Evolutionary conservation across 2,888 invertebrate genomes (phyloP).

Genomic region (Dugesia japonica): DNA sequence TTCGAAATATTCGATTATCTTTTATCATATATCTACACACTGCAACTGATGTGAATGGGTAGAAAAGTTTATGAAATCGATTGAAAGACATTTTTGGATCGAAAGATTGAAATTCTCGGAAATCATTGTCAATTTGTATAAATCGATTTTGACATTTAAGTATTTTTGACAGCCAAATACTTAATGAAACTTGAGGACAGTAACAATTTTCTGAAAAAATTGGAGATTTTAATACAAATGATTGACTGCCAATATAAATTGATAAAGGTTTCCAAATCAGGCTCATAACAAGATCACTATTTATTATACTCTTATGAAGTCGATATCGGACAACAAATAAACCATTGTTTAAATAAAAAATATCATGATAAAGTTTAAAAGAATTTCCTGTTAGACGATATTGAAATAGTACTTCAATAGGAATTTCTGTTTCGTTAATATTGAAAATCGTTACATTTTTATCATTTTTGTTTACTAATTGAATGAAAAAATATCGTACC

Average conservation of each 20-base stretch:
- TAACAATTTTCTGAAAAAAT: conserved; percentile 67
- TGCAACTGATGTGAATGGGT: conserved; percentile 60
- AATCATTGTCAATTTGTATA: conserved; percentile 59
- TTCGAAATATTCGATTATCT: conserved; percentile 53
- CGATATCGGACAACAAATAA: conserved; percentile 68
- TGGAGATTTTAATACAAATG: conserved; percentile 51
- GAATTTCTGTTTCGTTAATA: not conserved
- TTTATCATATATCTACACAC: conserved; percentile 75
- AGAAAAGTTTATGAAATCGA: conserved; percentile 46
- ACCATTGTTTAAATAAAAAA: conserved; percentile 67
- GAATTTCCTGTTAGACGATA: conserved; percentile 29
- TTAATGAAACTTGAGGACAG: conserved; percentile 58
- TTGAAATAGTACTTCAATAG: not conserved
- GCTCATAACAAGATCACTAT: not conserved
- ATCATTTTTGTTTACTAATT: conserved; percentile 53
- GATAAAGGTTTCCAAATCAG: not conserved
- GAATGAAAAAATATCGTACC: conserved; percentile 73
- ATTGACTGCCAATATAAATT: not conserved
- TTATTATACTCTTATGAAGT: conserved; percentile 51
- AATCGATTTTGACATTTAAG: conserved; percentile 54
- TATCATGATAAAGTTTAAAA: conserved; percentile 57
- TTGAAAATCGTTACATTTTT: conserved; percentile 48
- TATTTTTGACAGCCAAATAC: conserved; percentile 55
- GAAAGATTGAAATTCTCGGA: conserved; percentile 56
- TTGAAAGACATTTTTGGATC: conserved; percentile 59